Percentiles rank a stretch among this genome's conserved stretches.
Conservation (phyloP, 2,797 vertebrate genomes). For the Eremophila alpestris region DNA sequence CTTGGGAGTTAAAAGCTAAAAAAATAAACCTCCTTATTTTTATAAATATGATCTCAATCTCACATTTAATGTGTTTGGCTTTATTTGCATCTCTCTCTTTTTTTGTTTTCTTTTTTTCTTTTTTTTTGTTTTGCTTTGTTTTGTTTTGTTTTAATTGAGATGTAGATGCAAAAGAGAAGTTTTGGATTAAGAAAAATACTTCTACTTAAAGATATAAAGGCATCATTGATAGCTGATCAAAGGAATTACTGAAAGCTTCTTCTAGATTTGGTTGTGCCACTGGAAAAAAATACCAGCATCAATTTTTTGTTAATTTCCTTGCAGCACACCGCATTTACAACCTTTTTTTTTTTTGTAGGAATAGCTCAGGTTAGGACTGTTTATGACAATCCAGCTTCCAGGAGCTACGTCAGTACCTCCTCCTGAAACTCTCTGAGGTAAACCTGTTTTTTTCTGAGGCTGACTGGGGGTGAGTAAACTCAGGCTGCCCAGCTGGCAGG, state of each 20-base stretch:
- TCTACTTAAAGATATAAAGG: background rate
- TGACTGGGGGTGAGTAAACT: background rate
- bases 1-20: background rate
- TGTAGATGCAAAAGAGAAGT: accelerated
- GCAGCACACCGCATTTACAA: accelerated
- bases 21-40: background rate
- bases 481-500: background rate
- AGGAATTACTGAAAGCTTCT: background rate
- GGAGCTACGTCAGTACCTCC: background rate
- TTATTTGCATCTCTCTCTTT: background rate
- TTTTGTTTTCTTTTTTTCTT: background rate
- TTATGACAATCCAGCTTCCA: background rate
- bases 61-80: background rate
- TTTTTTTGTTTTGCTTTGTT: too few species aligned
- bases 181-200: background rate
- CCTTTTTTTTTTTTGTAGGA: background rate
- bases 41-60: background rate
- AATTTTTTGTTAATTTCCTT: background rate
- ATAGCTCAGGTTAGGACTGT: background rate
- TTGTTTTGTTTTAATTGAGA: background rate
- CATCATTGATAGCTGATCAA: background rate
- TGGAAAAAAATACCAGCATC: background rate
- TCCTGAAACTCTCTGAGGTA: background rate
- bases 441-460: background rate
- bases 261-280: background rate